Conservation (phyloP, 2,797 vertebrate species). For the Acipenser oxyrinchus region DNA sequence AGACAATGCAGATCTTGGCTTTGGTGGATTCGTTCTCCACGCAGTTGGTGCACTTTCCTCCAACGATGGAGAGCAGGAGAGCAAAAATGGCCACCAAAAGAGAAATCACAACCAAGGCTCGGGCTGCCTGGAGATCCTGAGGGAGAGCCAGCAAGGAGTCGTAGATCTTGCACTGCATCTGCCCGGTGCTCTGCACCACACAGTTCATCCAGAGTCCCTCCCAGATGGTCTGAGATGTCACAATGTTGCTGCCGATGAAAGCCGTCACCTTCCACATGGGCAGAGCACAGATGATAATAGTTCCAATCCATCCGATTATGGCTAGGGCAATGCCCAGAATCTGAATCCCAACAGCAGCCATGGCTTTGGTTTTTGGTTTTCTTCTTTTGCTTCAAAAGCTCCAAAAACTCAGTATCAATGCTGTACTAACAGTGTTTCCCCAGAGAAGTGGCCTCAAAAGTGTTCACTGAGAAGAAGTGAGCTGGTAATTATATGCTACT, state of each 20-base stretch:
- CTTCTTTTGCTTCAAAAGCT: too few relatives aligned
- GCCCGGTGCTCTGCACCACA: constrained; percentile 87
- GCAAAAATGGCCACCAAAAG: constrained; percentile 53
- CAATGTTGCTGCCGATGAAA: constrained; percentile 89
- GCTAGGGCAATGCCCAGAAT: too few relatives aligned
- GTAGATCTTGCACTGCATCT: constrained; percentile 93
- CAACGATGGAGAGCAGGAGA: constrained; percentile 63
- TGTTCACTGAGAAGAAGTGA: too few relatives aligned
- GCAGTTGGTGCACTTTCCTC: constrained; percentile 92
- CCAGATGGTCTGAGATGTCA: constrained; percentile 84
- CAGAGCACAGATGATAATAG: constrained; percentile 49
- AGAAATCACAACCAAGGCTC: constrained; percentile 38
- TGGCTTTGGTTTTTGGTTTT: too few relatives aligned
- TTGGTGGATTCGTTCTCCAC: constrained; percentile 75
- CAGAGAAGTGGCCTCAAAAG: too few relatives aligned
- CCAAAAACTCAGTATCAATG: too few relatives aligned
- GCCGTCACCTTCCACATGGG: constrained; percentile 91
- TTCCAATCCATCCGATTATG: too few relatives aligned
- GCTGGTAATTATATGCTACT: too few relatives aligned
- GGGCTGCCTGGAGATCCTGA: constrained; percentile 81
- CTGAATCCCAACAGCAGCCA: constrained; percentile 42
- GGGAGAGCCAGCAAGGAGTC: constrained; percentile 79
- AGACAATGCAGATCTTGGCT: constrained; percentile 61
- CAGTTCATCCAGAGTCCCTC: constrained; percentile 95
- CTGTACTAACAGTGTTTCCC: too few relatives aligned